Conservation (phyloP, 1,140 invertebrate species). For the Batillaria attramentaria region DNA sequence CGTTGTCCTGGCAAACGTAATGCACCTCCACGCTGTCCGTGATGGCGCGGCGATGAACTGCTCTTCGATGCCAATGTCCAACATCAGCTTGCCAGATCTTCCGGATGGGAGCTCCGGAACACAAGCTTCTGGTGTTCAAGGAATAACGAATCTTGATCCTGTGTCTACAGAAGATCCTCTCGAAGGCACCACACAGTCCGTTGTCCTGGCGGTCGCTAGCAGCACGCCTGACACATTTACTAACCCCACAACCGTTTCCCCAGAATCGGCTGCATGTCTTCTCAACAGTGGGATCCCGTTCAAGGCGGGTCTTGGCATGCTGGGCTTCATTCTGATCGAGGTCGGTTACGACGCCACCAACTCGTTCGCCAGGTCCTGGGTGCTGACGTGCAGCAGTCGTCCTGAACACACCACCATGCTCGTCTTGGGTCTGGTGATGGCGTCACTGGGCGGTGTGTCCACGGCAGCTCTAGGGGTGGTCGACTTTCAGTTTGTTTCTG, state of each 20-base stretch:
- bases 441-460: conserved; percentile 5
- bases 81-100: background rate
- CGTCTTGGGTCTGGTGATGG: background rate
- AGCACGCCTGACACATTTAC: too few relatives aligned
- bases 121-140: background rate
- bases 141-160: background rate
- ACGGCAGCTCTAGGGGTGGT: conserved; percentile 12
- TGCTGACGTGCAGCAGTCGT: conserved; percentile 4
- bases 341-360: conserved; percentile 5
- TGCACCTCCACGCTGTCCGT: background rate
- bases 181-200: too few relatives aligned
- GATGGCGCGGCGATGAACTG: background rate
- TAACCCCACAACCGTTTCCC: background rate
- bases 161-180: background rate
- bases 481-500: background rate
- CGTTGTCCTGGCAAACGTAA: background rate
- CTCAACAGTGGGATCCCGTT: conserved; percentile 17
- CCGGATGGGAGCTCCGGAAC: background rate
- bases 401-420: conserved; percentile 17
- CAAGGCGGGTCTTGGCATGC: conserved; percentile 11
- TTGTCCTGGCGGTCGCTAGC: too few relatives aligned
- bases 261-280: background rate
- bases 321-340: conserved; percentile 23
- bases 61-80: background rate
- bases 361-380: background rate